phyloP scores from a whole-genome alignment of 1,140 invertebrate genomes.

The Lepidurus couesii region DNA sequence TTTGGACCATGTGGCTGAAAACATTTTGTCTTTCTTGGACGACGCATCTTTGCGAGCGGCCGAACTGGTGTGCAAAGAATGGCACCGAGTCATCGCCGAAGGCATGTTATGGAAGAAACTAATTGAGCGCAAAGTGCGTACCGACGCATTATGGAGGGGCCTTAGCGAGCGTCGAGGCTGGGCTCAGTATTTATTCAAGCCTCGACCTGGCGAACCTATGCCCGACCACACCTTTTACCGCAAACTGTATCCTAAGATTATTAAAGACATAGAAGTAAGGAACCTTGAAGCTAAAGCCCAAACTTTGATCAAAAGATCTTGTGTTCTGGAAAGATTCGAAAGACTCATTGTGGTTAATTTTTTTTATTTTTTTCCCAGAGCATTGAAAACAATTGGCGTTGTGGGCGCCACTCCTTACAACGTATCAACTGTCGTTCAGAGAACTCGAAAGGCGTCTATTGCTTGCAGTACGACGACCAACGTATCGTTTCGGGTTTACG shows the following conservation, averaged over 20 bases:
- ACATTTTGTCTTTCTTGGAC: constrained; percentile 93
- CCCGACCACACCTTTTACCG: constrained; percentile 93
- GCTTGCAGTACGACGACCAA: constrained; percentile 96
- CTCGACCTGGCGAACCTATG: constrained; percentile 80
- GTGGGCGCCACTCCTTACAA: constrained; percentile 89
- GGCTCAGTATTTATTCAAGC: constrained; percentile 92
- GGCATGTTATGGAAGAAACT: constrained; percentile 97
- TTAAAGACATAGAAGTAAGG: constrained; percentile 63
- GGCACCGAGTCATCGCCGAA: constrained; percentile 94
- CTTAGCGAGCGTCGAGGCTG: constrained; percentile 91
- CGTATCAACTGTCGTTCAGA: constrained; percentile 97
- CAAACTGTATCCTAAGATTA: constrained; percentile 94
- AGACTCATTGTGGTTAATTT: not conserved
- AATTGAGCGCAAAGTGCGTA: constrained; percentile 83
- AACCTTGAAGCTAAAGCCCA: constrained; percentile 9
- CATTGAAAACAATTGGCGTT: constrained; percentile 97
- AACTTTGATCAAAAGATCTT: not conserved
- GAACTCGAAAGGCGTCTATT: constrained; percentile 97
- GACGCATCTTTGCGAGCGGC: constrained; percentile 88
- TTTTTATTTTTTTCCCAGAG: constrained; percentile 52
- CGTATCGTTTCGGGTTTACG: constrained; percentile 98
- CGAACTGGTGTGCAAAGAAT: constrained; percentile 95
- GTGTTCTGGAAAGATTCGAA: not conserved
- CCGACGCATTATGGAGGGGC: constrained; percentile 92
- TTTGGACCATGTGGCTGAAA: constrained; percentile 96